Base-by-base conservation (phyloP, 1,140 invertebrate species). In the Eufriesea mexicana region DNA sequence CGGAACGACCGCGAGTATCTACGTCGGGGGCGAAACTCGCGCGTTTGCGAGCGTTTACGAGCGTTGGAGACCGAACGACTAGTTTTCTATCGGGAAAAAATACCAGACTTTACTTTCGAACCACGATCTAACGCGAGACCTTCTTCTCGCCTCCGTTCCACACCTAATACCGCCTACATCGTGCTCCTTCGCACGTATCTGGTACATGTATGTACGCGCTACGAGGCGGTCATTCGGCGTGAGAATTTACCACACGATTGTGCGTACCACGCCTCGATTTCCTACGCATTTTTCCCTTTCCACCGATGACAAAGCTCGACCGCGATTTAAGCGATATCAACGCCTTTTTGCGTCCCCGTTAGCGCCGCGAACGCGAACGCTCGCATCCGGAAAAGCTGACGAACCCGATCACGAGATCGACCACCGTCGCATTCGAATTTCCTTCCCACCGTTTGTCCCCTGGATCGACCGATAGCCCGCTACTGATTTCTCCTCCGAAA, bases 231-330 rank as follows among this genome's bases (percentile, higher is more conserved):
- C 86, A 73, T 86, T 84, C 71, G 79, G 88, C 88, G 88, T 89
- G 88, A 90, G 83, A 89, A 89, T 89, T 90, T 89, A 90, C 79
- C 83, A 68, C 78, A 79, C 84, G 84, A 76, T 83, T 89, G 71
- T 85, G 84, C 71, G 79, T 88, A 91, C 90, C 90, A 87, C 91
- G 87, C 90, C 89, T 83, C 84, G 74, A 85, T 91, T 89, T 89
- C 89, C 89, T 90, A 91, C 90, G 86, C 90, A 89, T 83, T 91
- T 89, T 87, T 84, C 83, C 83, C 79, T 85, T 85, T 77, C 72
- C 75, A 79, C 28, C 18, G 45, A 66, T 76, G 74, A 84, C 62
- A 74, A 77, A 83, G n/a, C 54, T 16, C 61, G 62, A 25, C 76
- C 77, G 76, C 86, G 75, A 86, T 78, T 71, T 84, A n/a, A 71